phyloP scores from a whole-genome alignment of 2,888 invertebrate species.

The Nebria salina region DNA sequence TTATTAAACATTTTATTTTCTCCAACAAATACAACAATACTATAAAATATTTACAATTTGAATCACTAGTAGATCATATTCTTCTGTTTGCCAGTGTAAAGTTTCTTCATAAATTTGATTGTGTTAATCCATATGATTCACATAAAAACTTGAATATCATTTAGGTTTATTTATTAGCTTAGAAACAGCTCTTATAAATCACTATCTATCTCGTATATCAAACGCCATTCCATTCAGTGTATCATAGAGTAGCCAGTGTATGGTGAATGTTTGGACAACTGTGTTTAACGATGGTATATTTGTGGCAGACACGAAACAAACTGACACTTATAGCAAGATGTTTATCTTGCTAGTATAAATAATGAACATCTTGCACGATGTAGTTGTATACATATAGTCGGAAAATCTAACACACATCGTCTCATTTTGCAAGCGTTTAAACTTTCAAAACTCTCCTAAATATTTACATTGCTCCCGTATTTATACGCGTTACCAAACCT shows the following conservation, averaged over 20 bases:
- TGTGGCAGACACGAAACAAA: conserved; percentile 32
- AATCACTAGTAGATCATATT: no score
- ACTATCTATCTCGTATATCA: background rate
- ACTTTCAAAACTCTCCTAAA: background rate
- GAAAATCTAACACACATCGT: background rate
- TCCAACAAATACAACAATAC: background rate
- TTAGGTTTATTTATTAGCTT: background rate
- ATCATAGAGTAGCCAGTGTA: background rate
- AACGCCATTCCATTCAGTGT: background rate
- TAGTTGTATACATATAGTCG: conserved; percentile 7
- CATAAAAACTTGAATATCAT: background rate
- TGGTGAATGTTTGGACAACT: conserved; percentile 36
- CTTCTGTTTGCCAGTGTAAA: no score
- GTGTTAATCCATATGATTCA: background rate
- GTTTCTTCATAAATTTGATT: background rate
- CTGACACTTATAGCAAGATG: conserved; percentile 44
- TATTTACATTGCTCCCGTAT: background rate
- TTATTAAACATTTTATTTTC: background rate
- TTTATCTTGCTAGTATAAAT: conserved; percentile 41
- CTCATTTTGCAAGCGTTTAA: background rate
- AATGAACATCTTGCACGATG: conserved; percentile 27
- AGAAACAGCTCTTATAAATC: background rate
- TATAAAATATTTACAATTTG: no score
- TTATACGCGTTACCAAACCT: background rate
- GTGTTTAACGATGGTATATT: conserved; percentile 38